Base-by-base conservation (phyloP, 2,888 invertebrate species). In the Dasysyrphus tricinctus region DNA sequence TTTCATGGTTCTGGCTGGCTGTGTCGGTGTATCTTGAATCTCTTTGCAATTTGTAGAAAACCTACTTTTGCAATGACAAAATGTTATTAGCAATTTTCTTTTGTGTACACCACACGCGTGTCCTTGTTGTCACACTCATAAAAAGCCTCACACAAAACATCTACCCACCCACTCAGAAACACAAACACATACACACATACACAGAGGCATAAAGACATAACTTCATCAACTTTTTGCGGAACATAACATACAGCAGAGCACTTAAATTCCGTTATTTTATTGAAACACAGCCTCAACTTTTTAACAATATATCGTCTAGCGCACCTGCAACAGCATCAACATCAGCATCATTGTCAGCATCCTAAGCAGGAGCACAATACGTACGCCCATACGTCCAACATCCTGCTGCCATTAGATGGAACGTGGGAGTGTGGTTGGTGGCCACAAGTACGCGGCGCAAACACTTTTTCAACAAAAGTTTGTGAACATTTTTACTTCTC, bases 341-440 rank as follows among this genome's bases (percentile, higher is more conserved):
- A 69, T 42, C 44, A 63, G 29, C 61, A 44, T 42, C 44, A 63
- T 42, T n/a, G 16, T 42, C 44, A 67, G 37, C 69, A 54, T 51
- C 49, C 37, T 54, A 39, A 69, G 24, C 2, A 39, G 39, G 37
- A 19, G 24, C 8, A 47, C 29, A 51, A 19, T 16, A 49, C 16
- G 12, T 3, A 11, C 29, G 19, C 76, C 47, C 61, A 34, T 19
- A 65, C 75, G 57, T 67, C 34, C 67, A 54, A 78, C 61, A 65
- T 65, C 32, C 72, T 56, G 57, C 39, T 65, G 73, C 51, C 56
- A 70, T 85, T 85, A 77, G 61, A 70, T 77, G 77, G 76, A 73
- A 85, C 80, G 85, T 85, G 85, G 78, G 85, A 51, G 69, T 85
- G 85, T 74, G 80, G 85, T 85, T 39, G 80, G 85, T 80, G 80